phyloP scores from a whole-genome alignment of 2,888 invertebrate genomes.

The Salticus scenicus region DNA sequence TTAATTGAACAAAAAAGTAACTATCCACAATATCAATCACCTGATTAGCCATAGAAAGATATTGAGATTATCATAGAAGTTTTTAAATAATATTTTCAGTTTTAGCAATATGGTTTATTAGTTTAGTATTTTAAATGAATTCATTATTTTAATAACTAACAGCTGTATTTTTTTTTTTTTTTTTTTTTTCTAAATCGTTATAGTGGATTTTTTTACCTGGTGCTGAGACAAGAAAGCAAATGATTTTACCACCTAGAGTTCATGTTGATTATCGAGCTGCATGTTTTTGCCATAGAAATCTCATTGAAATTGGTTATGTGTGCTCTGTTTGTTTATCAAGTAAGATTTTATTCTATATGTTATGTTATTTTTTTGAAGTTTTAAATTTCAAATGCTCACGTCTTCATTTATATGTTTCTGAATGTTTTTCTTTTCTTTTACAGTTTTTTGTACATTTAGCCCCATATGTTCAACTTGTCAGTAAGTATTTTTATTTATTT shows the following conservation, averaged over 20 bases:
- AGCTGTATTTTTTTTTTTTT: too few relatives aligned
- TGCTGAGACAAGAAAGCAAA: constrained; percentile 80
- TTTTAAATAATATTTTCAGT: too few relatives aligned
- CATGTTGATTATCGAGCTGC: constrained; percentile 97
- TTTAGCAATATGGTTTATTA: too few relatives aligned
- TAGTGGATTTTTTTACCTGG: constrained; percentile 95
- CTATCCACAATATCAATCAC: too few relatives aligned
- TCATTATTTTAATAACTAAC: background rate
- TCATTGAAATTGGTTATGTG: constrained; percentile 96
- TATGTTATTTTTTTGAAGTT: background rate
- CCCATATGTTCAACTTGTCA: constrained; percentile 98
- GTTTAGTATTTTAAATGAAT: too few relatives aligned
- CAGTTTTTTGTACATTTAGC: constrained; percentile 97
- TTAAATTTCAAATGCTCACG: background rate
- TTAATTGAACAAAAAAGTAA: too few relatives aligned
- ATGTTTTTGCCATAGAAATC: constrained; percentile 96
- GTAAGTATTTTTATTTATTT: constrained; percentile 44
- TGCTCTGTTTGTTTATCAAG: constrained; percentile 98
- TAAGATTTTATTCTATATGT: constrained; percentile 78
- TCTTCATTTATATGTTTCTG: background rate
- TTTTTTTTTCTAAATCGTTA: constrained; percentile 47
- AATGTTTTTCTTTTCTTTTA: constrained; percentile 76
- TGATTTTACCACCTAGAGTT: constrained; percentile 90
- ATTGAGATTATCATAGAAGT: too few relatives aligned
- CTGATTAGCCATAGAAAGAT: too few relatives aligned